Conservation (phyloP, 2,888 invertebrate species). For the Lycia hirtaria region DNA sequence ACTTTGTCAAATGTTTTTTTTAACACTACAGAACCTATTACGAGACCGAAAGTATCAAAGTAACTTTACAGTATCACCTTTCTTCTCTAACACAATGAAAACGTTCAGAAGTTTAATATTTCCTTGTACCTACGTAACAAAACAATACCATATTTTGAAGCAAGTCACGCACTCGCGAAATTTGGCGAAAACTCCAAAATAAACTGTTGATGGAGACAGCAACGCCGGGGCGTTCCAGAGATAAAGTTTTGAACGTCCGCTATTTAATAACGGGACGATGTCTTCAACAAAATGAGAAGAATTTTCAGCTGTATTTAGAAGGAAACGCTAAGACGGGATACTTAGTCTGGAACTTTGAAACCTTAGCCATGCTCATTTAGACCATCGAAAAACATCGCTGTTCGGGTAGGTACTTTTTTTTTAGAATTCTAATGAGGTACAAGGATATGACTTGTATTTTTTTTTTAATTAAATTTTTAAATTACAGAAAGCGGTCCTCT, state of each 20-base stretch:
- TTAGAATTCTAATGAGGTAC: too few relatives aligned
- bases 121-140: conserved; percentile 29
- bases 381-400: too few relatives aligned
- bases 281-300: conserved; percentile 5
- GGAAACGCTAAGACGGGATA: background rate
- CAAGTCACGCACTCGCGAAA: conserved; percentile 52
- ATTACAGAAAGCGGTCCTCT: too few relatives aligned
- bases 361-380: too few relatives aligned
- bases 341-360: background rate
- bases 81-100: conserved; percentile 18
- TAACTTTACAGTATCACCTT: conserved; percentile 6
- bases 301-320: background rate
- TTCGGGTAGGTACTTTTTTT: background rate
- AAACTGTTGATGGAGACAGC: conserved; percentile 54
- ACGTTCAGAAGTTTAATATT: conserved; percentile 30
- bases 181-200: conserved; percentile 53
- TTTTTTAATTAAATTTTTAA: too few relatives aligned
- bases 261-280: conserved; percentile 21
- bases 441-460: too few relatives aligned
- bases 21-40: background rate
- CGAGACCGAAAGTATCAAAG: background rate
- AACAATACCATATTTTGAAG: conserved; percentile 43
- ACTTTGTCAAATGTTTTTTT: too few relatives aligned
- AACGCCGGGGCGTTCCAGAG: conserved; percentile 31
- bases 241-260: conserved; percentile 40